phyloP scores from a whole-genome alignment of 2,797 vertebrate genomes.

The Columba guinea region DNA sequence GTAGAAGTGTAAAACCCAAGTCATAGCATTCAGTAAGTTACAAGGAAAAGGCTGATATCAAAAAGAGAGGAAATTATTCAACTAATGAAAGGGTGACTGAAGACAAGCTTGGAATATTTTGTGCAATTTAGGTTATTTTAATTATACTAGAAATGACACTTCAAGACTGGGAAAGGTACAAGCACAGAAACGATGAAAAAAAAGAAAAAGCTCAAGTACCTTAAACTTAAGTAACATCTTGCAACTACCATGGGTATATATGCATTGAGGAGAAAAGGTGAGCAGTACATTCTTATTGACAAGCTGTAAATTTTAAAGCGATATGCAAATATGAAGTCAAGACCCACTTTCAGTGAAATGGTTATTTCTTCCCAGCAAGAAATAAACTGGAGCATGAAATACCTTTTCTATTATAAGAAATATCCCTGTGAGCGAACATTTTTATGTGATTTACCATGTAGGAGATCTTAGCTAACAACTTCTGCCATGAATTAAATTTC shows the following conservation, averaged over 20 bases:
- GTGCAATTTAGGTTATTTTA: neutral
- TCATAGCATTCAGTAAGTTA: neutral
- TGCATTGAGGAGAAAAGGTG: neutral
- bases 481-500: neutral
- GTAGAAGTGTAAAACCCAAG: neutral
- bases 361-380: neutral
- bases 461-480: neutral
- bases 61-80: neutral
- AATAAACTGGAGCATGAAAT: neutral
- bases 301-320: neutral
- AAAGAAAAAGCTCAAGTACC: neutral
- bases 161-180: neutral
- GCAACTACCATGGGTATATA: neutral
- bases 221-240: neutral
- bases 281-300: neutral
- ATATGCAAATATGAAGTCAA: neutral
- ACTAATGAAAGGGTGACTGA: neutral
- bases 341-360: neutral
- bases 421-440: neutral
- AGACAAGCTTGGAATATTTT: neutral
- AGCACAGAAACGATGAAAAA: neutral
- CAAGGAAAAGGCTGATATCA: neutral
- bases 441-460: neutral
- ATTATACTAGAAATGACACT: neutral
- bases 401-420: neutral